These are phyloP conservation scores for Cryptocephalus primarius DNA, from an alignment of 2,888 invertebrate species.

Conservation along the genomic window DNA sequence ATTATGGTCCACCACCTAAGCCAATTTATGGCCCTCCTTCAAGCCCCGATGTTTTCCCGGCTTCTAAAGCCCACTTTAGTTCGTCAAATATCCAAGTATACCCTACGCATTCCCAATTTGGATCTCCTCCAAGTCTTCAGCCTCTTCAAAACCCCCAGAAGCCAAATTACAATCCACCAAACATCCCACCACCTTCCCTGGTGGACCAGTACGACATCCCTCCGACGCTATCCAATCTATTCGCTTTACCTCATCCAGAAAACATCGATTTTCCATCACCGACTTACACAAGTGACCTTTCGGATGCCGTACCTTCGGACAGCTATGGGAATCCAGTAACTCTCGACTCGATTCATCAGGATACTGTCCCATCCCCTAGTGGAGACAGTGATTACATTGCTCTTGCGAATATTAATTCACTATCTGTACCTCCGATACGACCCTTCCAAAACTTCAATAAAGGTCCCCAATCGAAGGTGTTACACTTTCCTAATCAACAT, in stretches of 20 bases:
- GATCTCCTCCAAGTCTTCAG: slow-evolving; percentile 12
- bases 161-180: slow-evolving; percentile 17
- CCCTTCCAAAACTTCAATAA: slow-evolving; percentile 50
- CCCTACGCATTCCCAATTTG: slow-evolving; percentile 12
- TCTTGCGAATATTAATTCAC: slow-evolving; percentile 51
- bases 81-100: slow-evolving; percentile 6
- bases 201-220: slow-evolving; percentile 8
- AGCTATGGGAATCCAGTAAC: slow-evolving; percentile 34
- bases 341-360: slow-evolving; percentile 24
- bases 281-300: neutral
- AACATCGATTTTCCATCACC: slow-evolving; percentile 2
- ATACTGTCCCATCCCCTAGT: slow-evolving; percentile 22
- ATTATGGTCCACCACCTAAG: slow-evolving; percentile 13
- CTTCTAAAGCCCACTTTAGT: slow-evolving; percentile 8
- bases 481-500: slow-evolving; percentile 1
- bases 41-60: slow-evolving; percentile 11
- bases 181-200: neutral
- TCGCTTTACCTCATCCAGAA: neutral
- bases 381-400: slow-evolving; percentile 36
- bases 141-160: slow-evolving; percentile 11
- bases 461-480: slow-evolving; percentile 2
- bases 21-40: slow-evolving; percentile 11
- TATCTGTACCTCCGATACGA: slow-evolving; percentile 31
- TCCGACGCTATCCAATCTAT: slow-evolving; percentile 4
- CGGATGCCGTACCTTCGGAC: slow-evolving; percentile 26